Conservation (phyloP, 2,797 vertebrate species). For the Paramormyrops hopkinsi region DNA sequence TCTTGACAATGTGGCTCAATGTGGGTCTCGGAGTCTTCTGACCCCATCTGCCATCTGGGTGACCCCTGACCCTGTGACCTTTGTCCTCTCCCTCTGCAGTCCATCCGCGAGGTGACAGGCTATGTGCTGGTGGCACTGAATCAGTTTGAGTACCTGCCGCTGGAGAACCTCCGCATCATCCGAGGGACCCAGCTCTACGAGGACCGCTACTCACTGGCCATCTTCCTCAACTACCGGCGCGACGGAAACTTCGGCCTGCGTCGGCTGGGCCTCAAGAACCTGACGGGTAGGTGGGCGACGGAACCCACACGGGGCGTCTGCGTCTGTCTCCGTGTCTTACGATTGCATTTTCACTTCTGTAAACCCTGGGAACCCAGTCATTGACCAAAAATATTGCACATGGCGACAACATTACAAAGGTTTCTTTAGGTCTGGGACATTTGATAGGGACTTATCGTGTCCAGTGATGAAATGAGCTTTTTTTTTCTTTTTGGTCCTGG, state of each 20-base stretch:
- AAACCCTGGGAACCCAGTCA: not conserved
- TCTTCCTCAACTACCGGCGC: constrained; percentile 92
- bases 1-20: not conserved
- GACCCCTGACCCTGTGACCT: not conserved
- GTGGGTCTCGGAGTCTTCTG: not conserved
- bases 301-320: not conserved
- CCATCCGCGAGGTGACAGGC: constrained; percentile 92
- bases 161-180: constrained; percentile 88
- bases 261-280: constrained; percentile 83
- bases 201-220: constrained; percentile 73
- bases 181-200: constrained; percentile 87
- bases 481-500: not conserved
- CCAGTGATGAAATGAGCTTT: not conserved
- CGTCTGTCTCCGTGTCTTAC: not conserved
- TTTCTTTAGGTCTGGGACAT: not conserved
- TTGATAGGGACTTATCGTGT: not conserved
- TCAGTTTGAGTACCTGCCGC: constrained; percentile 79
- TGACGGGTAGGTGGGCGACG: constrained; percentile 71
- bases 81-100: constrained; percentile 56
- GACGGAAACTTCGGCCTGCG: constrained; percentile 82
- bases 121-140: constrained; percentile 88
- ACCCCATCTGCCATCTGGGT: not conserved
- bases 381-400: not conserved
- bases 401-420: not conserved
- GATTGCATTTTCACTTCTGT: not conserved